Percentiles rank a stretch among this genome's conserved stretches.
These are phyloP conservation scores for Eupsittula cactorum DNA, from an alignment of 2,113 vertebrate genomes.

Conservation along the genomic window DNA sequence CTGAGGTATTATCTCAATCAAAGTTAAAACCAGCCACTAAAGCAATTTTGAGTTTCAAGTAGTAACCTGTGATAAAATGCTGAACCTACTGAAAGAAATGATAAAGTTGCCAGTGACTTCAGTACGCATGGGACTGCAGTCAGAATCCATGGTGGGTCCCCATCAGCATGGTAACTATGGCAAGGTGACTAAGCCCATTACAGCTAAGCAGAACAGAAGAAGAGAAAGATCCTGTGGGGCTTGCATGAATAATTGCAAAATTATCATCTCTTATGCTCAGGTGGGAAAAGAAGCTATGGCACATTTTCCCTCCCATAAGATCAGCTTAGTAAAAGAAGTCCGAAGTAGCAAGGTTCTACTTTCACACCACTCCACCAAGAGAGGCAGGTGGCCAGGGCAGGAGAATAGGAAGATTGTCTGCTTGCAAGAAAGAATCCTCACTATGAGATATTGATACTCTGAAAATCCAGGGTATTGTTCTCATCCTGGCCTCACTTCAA, in stretches of 20 bases:
- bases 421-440: not conserved
- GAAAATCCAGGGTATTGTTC: not conserved
- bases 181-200: not conserved
- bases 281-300: not conserved
- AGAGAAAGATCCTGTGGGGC: not conserved
- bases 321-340: not conserved
- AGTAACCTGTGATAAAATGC: not conserved
- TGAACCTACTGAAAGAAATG: not conserved
- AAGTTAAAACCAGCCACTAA: not conserved
- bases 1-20: not conserved
- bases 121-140: not conserved
- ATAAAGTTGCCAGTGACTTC: not conserved
- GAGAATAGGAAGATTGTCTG: not conserved
- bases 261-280: not conserved
- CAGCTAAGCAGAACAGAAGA: not conserved
- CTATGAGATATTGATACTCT: not conserved
- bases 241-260: not conserved
- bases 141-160: not conserved
- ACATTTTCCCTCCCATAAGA: not conserved
- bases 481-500: not conserved
- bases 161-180: not conserved
- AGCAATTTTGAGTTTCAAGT: not conserved
- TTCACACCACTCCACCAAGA: not conserved
- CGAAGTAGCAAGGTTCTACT: not conserved
- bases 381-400: not conserved